These are phyloP conservation scores for Gila orcuttii DNA, from an alignment of 2,113 vertebrate species.

Conservation along the genomic window DNA sequence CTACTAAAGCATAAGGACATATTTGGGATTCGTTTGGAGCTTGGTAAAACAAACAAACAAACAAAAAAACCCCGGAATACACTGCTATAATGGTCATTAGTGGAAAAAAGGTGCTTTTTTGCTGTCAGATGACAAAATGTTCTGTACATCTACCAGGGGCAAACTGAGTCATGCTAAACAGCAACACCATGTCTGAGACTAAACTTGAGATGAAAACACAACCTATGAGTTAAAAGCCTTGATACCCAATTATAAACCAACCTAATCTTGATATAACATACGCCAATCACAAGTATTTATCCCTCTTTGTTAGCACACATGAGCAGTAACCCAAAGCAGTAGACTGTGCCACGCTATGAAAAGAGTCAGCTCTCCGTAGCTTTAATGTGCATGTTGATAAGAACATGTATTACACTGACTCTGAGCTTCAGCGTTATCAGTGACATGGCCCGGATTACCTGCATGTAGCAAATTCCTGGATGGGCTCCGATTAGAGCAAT, in stretches of 20 bases:
- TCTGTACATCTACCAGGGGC: background rate
- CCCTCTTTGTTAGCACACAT: background rate
- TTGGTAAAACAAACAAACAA: background rate
- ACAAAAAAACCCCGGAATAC: background rate
- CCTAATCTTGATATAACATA: background rate
- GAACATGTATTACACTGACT: constrained; percentile 18
- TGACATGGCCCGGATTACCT: constrained; percentile 38
- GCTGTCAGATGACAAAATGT: background rate
- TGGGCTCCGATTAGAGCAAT: constrained; percentile 40
- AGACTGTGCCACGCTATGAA: background rate
- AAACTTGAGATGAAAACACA: background rate
- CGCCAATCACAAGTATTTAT: background rate
- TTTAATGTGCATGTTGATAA: constrained; percentile 36
- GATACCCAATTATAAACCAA: background rate
- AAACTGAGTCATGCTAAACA: background rate
- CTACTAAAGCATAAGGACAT: background rate
- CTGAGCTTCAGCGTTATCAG: constrained; percentile 37
- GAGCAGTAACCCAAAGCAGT: background rate
- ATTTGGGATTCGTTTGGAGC: background rate
- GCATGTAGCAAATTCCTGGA: constrained; percentile 30
- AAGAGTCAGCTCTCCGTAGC: background rate
- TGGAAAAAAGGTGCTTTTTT: too few species aligned
- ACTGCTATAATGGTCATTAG: background rate
- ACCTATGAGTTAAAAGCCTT: background rate
- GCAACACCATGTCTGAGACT: background rate